Conservation (phyloP, 1,140 invertebrate species). For the Araneus ventricosus region DNA sequence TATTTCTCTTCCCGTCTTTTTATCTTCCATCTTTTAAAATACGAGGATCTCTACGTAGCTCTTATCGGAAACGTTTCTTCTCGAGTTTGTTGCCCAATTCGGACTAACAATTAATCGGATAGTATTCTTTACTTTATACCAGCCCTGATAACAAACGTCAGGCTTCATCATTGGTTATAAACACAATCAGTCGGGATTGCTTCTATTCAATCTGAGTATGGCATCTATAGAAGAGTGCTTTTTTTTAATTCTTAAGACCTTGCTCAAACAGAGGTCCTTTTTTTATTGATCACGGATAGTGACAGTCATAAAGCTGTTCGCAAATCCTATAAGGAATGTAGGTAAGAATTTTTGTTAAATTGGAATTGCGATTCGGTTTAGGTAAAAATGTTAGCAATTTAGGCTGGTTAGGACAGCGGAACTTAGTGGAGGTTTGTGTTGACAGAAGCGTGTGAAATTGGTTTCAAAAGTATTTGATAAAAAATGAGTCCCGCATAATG, state of each 20-base stretch:
- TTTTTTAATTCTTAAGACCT: background rate
- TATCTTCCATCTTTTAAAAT: background rate
- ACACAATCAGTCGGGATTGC: constrained; percentile 10
- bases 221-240: background rate
- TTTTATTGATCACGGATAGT: constrained; percentile 39
- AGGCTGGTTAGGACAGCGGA: too few species aligned
- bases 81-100: background rate
- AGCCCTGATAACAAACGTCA: background rate
- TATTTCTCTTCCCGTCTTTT: background rate
- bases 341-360: too few species aligned
- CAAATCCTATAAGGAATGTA: constrained; percentile 2
- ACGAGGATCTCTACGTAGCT: too few species aligned
- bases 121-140: constrained; percentile 9
- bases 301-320: constrained; percentile 25
- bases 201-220: background rate
- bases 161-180: constrained; percentile 16
- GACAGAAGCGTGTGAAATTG: too few species aligned
- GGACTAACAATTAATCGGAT: constrained; percentile 2
- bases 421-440: too few species aligned
- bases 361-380: too few species aligned
- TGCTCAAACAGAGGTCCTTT: background rate
- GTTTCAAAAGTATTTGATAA: too few species aligned
- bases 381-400: too few species aligned
- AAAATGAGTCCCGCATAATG: too few species aligned
- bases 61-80: background rate